Evolutionary conservation across 2,113 vertebrate species (phyloP).

Genomic region (Stegostoma tigrinum): DNA sequence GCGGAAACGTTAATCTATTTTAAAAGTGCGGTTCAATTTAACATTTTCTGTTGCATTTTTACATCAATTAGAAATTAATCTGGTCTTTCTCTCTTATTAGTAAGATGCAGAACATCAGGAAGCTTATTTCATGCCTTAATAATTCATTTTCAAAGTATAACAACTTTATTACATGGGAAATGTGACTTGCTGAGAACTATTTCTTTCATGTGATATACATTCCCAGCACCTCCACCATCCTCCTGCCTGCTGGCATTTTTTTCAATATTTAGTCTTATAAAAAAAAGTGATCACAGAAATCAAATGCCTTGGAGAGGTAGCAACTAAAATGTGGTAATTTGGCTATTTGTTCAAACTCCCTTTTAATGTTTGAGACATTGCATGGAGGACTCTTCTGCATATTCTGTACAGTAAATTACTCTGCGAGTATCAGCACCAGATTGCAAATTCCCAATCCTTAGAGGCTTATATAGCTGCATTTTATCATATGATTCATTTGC

Average conservation of each 20-base stretch:
- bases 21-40: not conserved
- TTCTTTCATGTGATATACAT: not conserved
- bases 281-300: not conserved
- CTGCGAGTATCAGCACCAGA: not conserved
- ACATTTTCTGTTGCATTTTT: not conserved
- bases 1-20: not conserved
- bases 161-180: not conserved
- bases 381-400: not conserved
- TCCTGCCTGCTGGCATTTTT: not conserved
- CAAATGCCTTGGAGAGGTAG: not conserved
- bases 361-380: not conserved
- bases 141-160: not conserved
- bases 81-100: not conserved
- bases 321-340: not conserved
- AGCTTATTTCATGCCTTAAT: not conserved
- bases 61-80: not conserved
- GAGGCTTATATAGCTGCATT: not conserved
- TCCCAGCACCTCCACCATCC: not conserved
- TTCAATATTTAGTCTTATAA: not conserved
- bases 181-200: not conserved
- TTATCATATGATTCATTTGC: constrained; percentile 14
- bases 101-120: not conserved
- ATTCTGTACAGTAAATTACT: not conserved
- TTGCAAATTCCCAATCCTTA: not conserved
- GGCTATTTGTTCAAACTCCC: not conserved